Base-by-base conservation (phyloP, 2,888 invertebrate genomes). In the Gastracanthus pulcherrimus region DNA sequence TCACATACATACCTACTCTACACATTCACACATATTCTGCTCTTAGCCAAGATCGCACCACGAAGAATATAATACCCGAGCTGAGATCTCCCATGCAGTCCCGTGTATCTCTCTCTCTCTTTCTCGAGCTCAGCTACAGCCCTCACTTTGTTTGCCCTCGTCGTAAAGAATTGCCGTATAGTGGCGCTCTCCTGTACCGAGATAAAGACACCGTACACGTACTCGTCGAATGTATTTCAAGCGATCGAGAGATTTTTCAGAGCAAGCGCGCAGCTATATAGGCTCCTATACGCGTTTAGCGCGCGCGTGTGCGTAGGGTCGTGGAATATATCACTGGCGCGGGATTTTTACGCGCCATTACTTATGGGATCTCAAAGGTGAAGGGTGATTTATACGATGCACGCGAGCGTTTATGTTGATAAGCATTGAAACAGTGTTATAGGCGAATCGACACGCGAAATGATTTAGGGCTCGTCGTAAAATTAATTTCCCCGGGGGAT, bases 311-410 rank as follows among this genome's bases (percentile, higher is more conserved):
- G 38, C n/a, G n/a, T n/a, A n/a, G n/a, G n/a, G n/a, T n/a, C n/a
- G 19, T 23, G 26, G 48, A 23, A 66, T 75, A 51, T 67, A 64
- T 72, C 67, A 67, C 51, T 38, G 51, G 7, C 9, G n/a, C 19
- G 41, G 72, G 70, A 82, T 82, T 82, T 79, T 82, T 82, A 78
- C 75, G 78, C 38, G 31, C 82, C 82, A 82, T 82, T 82, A 71
- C 64, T 67, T 78, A 48, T 58, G 31, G 38, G 31, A 66, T 64
- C 66, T 76, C 69, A 34, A 9, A 45, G 60, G 34, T 3, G 29
- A 16, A 66, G 26, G 48, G 55, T 78, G 78, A 82, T 82, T 82
- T 82, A 78, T 48, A 75, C 29, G 48, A 69, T 64, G 58, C 58
- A 38, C 29, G 66, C 62, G 9, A 36, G 29, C 71, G 58, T 74